Percentiles rank a stretch among this genome's conserved stretches.
These are phyloP conservation scores for Macquaria ambigua DNA, from an alignment of 2,113 vertebrate genomes.

Conservation along the genomic window DNA sequence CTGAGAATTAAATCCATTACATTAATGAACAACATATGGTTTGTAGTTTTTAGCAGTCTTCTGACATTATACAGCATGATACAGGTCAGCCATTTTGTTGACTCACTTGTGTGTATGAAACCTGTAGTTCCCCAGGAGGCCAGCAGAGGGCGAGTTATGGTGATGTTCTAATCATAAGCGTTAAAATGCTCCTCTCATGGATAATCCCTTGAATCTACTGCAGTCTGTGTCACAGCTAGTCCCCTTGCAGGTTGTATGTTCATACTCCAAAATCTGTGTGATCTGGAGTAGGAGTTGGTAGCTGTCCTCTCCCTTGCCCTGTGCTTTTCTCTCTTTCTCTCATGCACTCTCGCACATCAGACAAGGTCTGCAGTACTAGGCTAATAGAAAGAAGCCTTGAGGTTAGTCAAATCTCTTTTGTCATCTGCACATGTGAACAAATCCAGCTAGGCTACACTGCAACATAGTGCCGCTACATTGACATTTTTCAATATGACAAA, in stretches of 20 bases:
- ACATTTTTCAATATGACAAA: background rate
- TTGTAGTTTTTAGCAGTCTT: background rate
- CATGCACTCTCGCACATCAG: slow-evolving; percentile 20
- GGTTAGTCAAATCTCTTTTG: slow-evolving; percentile 6
- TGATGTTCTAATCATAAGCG: background rate
- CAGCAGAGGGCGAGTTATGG: slow-evolving; percentile 69
- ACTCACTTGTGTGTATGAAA: slow-evolving; percentile 42
- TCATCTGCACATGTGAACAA: slow-evolving; percentile 2
- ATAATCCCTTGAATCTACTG: background rate
- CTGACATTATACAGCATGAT: slow-evolving; percentile 25
- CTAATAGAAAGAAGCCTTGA: background rate
- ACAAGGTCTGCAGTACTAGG: slow-evolving; percentile 29
- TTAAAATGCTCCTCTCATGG: slow-evolving; percentile 20
- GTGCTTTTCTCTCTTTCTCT: slow-evolving; percentile 1
- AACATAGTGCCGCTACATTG: background rate
- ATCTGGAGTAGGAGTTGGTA: slow-evolving; percentile 12
- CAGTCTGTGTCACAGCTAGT: slow-evolving; percentile 1
- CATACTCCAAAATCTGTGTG: slow-evolving; percentile 7
- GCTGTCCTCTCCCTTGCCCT: slow-evolving; percentile 25
- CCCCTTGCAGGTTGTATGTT: background rate
- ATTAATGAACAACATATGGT: background rate
- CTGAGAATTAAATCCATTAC: background rate
- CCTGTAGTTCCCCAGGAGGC: slow-evolving; percentile 69
- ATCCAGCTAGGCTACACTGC: slow-evolving; percentile 17
- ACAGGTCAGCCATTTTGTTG: slow-evolving; percentile 85